Base-by-base conservation (phyloP, 2,888 invertebrate genomes). In the Hydrotaea diabolus region DNA sequence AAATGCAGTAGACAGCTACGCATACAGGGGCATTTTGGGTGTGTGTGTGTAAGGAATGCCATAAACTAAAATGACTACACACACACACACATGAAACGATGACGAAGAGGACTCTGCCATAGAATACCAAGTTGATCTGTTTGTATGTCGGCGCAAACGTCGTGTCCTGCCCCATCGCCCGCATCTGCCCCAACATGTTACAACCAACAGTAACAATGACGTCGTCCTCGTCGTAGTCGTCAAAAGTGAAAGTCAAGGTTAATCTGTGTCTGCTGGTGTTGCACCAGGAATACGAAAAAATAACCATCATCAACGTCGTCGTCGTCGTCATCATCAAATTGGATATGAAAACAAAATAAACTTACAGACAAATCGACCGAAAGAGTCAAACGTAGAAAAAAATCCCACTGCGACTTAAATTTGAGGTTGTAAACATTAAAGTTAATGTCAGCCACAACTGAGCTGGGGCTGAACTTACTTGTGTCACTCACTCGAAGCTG, bases 241-340 rank as follows among this genome's bases (percentile, higher is more conserved):
- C 86, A 90, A 92, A 92, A 91, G 92, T 91, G 91, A 91, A 91
- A 91, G 91, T 91, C 91, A 91, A 91, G 91, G 91, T 91, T 91
- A 91, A 91, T 92, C 90, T 90, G 89, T 91, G 92, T 77, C 82
- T 81, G 79, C 71, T 72, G 59, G 43, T 72, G 66, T 64, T 82
- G 85, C 79, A 85, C 55, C 79, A 79, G 82, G 79, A 85, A 85
- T 81, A 82, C 74, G 79, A 85, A 85, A 53, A 59, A 71, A 39
- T 66, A 62, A 19, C 17, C 19, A 66, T 69, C 31, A n/a, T 62
- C 89, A 89, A 46, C 46, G 23, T 69, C 69, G 39, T 39, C 39
- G 39, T 36, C 36, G 36, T 36, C 36, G 53, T 53, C 17, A 17
- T 21, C 55, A 21, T 59, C 59, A 26, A 59, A 59, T 59, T 59